Evolutionary conservation across 2,888 invertebrate genomes (phyloP).

Genomic region (Podabrus alpinus): DNA sequence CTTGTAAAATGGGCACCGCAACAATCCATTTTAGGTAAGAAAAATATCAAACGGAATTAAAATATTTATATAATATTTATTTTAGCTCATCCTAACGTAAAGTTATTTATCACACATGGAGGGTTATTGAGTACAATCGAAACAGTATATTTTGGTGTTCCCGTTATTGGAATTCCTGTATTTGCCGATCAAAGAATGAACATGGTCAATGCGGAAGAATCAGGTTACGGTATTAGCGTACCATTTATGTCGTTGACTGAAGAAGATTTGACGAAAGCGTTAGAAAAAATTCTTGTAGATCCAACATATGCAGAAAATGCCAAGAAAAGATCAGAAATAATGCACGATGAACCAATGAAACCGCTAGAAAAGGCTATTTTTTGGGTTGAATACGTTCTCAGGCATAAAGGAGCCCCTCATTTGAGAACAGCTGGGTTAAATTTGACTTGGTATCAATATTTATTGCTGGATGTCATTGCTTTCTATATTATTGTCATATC

Average conservation of each 20-base stretch:
- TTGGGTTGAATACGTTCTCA: slow-evolving; percentile 46
- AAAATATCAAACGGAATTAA: neutral
- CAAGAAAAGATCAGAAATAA: slow-evolving; percentile 36
- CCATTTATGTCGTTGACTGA: slow-evolving; percentile 48
- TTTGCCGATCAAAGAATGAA: slow-evolving; percentile 60
- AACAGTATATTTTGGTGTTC: slow-evolving; percentile 56
- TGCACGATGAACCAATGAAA: slow-evolving; percentile 42
- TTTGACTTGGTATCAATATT: slow-evolving; percentile 42
- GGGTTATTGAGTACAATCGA: slow-evolving; percentile 58
- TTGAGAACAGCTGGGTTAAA: slow-evolving; percentile 40
- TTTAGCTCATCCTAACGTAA: slow-evolving; percentile 55
- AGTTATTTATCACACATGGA: slow-evolving; percentile 57
- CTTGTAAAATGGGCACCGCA: slow-evolving; percentile 55
- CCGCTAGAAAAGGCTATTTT: slow-evolving; percentile 43
- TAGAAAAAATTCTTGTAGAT: slow-evolving; percentile 44
- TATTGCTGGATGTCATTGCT: slow-evolving; percentile 39
- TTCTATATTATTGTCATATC: slow-evolving; percentile 7
- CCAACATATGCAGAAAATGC: slow-evolving; percentile 42
- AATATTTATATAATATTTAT: neutral
- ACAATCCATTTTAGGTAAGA: slow-evolving; percentile 41
- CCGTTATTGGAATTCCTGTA: slow-evolving; percentile 58
- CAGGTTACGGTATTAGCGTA: slow-evolving; percentile 54
- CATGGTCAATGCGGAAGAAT: slow-evolving; percentile 52
- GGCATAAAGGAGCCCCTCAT: slow-evolving; percentile 45
- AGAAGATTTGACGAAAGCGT: slow-evolving; percentile 39